Conservation (phyloP, 2,888 invertebrate genomes). For the Sesamia inferens region DNA sequence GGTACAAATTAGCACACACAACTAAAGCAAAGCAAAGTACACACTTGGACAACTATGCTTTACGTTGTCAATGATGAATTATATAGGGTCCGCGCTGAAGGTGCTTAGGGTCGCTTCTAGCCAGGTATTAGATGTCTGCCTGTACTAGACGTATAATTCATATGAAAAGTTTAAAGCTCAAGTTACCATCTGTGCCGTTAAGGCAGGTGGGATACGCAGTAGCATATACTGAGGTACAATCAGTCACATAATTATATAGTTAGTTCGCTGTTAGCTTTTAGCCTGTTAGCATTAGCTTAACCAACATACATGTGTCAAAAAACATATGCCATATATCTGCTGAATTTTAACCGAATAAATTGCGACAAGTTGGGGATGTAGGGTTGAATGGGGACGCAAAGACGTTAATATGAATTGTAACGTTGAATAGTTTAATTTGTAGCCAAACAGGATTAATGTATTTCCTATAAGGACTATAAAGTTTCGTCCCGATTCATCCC, state of each 20-base stretch:
- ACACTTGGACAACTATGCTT: constrained; percentile 20
- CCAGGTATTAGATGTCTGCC: constrained; percentile 19
- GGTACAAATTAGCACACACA: background rate
- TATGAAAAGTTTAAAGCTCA: constrained; percentile 38
- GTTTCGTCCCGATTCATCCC: background rate
- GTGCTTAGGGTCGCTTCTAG: constrained; percentile 18
- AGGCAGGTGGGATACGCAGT: constrained; percentile 5
- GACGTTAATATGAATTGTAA: too few species aligned
- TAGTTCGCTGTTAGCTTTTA: constrained; percentile 17
- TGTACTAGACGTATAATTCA: constrained; percentile 39
- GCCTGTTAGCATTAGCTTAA: background rate
- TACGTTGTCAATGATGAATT: constrained; percentile 41
- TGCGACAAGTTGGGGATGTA: background rate
- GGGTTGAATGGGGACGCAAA: too few species aligned
- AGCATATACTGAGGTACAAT: background rate
- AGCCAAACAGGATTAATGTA: too few species aligned
- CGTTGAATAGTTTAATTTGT: too few species aligned
- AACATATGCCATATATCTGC: background rate
- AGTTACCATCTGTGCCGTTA: constrained; percentile 33
- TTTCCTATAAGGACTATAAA: too few species aligned
- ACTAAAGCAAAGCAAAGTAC: constrained; percentile 7
- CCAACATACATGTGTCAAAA: too few species aligned
- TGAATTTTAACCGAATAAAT: background rate
- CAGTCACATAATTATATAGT: background rate
- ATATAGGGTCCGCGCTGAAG: constrained; percentile 26